Evolutionary conservation across 1,140 invertebrate species (phyloP).

Genomic region (Trigoniulus corallinus): DNA sequence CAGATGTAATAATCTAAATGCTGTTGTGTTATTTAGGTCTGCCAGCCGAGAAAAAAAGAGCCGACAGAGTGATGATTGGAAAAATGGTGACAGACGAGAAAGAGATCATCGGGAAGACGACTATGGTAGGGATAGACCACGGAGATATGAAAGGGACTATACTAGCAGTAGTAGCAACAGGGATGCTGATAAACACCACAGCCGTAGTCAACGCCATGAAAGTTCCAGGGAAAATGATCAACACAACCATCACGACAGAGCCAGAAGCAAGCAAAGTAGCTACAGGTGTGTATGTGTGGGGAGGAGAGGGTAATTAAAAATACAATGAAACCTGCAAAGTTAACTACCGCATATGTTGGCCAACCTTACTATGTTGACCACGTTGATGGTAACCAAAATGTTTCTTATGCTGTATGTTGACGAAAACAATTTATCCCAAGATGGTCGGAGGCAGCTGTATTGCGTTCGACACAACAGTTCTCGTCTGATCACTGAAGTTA

Average conservation of each 20-base stretch:
- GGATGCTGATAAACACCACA: background rate
- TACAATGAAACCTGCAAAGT: no score
- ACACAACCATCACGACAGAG: background rate
- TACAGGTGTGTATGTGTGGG: background rate
- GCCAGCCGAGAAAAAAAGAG: conserved; percentile 1
- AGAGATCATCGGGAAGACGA: background rate
- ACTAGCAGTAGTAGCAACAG: background rate
- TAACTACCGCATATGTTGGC: no score
- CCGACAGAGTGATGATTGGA: conserved; percentile 3
- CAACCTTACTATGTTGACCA: no score
- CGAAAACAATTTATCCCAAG: no score
- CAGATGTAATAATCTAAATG: background rate
- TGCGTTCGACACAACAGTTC: no score
- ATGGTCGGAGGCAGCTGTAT: no score
- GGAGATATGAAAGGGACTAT: background rate
- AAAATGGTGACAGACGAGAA: conserved; percentile 4
- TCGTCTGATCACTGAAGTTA: no score
- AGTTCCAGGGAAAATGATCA: background rate
- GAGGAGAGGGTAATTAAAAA: no score
- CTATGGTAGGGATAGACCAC: background rate
- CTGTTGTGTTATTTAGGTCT: background rate
- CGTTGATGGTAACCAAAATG: no score
- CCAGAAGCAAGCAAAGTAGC: background rate
- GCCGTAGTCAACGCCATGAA: background rate
- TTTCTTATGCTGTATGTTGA: no score